These are phyloP conservation scores for Carpatolechia fugitivella DNA, from an alignment of 2,888 invertebrate genomes.

Conservation along the genomic window DNA sequence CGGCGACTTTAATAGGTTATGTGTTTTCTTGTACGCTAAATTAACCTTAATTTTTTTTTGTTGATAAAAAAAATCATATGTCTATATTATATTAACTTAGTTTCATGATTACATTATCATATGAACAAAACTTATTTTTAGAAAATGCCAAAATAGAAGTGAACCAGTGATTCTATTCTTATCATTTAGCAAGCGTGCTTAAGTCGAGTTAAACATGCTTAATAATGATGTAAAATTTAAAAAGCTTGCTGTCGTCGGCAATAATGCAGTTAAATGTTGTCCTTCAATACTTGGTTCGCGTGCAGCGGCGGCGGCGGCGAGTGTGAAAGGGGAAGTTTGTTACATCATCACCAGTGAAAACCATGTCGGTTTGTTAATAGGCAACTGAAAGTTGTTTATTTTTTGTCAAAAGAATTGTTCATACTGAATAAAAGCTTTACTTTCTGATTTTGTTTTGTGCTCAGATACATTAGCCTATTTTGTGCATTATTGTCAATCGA, in stretches of 20 bases:
- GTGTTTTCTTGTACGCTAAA: constrained; percentile 52
- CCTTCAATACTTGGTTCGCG: constrained; percentile 45
- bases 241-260: constrained; percentile 32
- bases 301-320: constrained; percentile 27
- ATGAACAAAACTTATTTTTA: no score
- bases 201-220: constrained; percentile 23
- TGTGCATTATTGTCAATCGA: no score
- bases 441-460: no score
- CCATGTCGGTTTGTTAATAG: constrained; percentile 5
- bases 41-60: constrained; percentile 29
- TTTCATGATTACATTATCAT: no score
- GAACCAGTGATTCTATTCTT: no score
- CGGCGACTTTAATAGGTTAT: constrained; percentile 47
- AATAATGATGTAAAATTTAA: constrained; percentile 35
- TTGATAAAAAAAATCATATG: no score
- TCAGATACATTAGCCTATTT: no score
- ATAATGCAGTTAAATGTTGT: constrained; percentile 29
- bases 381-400: background rate
- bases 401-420: no score
- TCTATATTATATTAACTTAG: no score
- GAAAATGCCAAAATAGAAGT: no score
- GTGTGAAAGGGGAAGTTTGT: constrained; percentile 38
- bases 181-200: constrained; percentile 7
- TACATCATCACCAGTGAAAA: constrained; percentile 9
- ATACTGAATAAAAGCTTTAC: no score